A percentile compares a stretch with the other conserved stretches of the same genome.
These are phyloP conservation scores for Lucilia cuprina DNA, from an alignment of 1,140 invertebrate genomes.

Conservation along the genomic window DNA sequence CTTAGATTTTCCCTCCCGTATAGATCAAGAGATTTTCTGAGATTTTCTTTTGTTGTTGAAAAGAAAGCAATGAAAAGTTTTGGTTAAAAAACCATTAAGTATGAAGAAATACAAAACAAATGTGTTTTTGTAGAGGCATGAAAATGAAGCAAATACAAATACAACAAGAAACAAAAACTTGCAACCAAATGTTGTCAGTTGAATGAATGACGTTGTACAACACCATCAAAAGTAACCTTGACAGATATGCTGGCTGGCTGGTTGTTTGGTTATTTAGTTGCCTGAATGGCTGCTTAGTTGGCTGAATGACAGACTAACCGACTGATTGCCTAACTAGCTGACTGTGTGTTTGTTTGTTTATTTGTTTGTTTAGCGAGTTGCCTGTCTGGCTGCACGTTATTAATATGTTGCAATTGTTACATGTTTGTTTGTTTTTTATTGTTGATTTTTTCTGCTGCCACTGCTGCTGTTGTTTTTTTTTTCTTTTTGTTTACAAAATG, in stretches of 20 bases:
- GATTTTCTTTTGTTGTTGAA: not conserved
- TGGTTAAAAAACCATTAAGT: not conserved
- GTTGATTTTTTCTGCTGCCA: not conserved
- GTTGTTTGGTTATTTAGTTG: not conserved
- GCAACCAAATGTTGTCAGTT: slow-evolving; percentile 23
- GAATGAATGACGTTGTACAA: slow-evolving; percentile 22
- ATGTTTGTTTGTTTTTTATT: not conserved
- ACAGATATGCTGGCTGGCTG: slow-evolving; percentile 9
- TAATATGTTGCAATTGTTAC: not conserved
- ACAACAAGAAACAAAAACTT: not conserved
- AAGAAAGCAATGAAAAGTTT: not conserved
- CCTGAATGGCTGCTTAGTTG: not conserved
- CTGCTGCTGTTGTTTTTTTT: not conserved
- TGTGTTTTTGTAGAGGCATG: no score
- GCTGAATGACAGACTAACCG: not conserved
- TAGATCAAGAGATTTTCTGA: not conserved
- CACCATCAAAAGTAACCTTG: slow-evolving; percentile 17
- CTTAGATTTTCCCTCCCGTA: slow-evolving; percentile 6
- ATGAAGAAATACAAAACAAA: not conserved
- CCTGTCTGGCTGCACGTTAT: not conserved
- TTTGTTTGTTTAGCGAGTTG: not conserved
- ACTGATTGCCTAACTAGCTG: not conserved
- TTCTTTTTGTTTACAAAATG: not conserved
- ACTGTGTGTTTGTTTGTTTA: not conserved
- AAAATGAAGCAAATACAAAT: not conserved